Evolutionary conservation across 2,888 invertebrate species (phyloP), one percentile per base, ranked within the genome.

Genomic region (Diarsia mendica): DNA sequence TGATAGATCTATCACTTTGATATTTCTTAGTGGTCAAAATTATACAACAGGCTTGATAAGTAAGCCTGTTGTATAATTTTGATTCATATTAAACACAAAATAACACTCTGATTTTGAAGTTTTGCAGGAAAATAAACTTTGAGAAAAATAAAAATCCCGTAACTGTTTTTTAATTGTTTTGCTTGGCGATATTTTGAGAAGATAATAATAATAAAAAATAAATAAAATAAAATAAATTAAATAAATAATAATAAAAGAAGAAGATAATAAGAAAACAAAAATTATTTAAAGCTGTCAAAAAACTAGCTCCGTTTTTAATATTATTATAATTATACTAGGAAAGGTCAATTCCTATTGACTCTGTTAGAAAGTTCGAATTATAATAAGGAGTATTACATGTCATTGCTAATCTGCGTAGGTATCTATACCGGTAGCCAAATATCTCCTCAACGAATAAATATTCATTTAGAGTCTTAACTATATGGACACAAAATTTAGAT

Each of bases 391-490:
- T 23, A 33, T 28, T 13, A 28, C 48, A 39, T 61, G 10, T 5
- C 61, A 61, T 75, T 15, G 20, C 33, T 51, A 61, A 60, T 75
- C 28, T 15, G 18, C 39, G n/a, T n/a, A n/a, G n/a, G 15, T 13
- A 18, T 13, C n/a, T 18, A 28, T 23, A 10, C 28, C n/a, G 18
- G 18, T 61, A 1, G 15, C 44, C 20, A 51, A 49, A 73, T 9
- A 44, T 46, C 33, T 60, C 23, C 39, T 13, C 18, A 28, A 33
- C 8, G 9, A 63, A 15, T 46, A 39, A 39, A 39, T 51, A 61
- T 23, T 51, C 1, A n/a, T n/a, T n/a, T n/a, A n/a, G n/a, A n/a
- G n/a, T n/a, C n/a, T n/a, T n/a, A n/a, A n/a, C n/a, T n/a, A n/a
- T n/a, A n/a, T n/a, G n/a, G n/a, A n/a, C 15, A n/a, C 10, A 63